Percentiles rank a stretch among this genome's conserved stretches.
Conservation (phyloP, 2,113 vertebrate species). For the Colinus virginianus region DNA sequence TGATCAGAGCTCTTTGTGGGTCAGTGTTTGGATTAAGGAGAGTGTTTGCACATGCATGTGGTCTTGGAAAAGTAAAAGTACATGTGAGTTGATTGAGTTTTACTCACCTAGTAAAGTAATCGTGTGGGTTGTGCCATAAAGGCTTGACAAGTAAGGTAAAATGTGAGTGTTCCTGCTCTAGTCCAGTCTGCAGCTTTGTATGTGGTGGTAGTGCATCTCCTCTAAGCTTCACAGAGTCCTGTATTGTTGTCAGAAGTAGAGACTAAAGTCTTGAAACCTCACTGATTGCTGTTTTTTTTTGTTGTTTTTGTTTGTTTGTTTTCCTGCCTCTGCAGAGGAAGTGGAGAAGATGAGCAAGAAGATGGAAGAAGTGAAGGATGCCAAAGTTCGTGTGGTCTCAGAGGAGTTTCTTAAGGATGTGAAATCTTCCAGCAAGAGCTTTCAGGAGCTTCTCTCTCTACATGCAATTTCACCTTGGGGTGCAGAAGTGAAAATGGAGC, state of each 20-base stretch:
- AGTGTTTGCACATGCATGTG: not conserved
- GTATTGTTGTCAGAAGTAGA: not conserved
- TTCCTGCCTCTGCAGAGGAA: conserved; percentile 84
- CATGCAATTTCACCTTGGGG: conserved; percentile 93
- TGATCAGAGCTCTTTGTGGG: not conserved
- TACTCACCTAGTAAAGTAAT: not conserved
- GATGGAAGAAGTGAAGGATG: conserved; percentile 93
- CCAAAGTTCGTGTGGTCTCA: conserved; percentile 88
- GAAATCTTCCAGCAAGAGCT: conserved; percentile 82
- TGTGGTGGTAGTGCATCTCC: not conserved
- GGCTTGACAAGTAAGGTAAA: not conserved
- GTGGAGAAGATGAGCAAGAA: conserved; percentile 97
- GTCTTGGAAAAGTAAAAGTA: not conserved
- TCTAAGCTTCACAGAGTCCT: not conserved
- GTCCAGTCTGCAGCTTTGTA: not conserved
- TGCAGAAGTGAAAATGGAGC: conserved; percentile 89
- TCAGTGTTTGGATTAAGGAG: conserved; percentile 4
- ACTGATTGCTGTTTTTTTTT: not conserved
- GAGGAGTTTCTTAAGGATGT: conserved; percentile 90
- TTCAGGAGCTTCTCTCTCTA: conserved; percentile 88
- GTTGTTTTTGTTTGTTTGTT: not conserved
- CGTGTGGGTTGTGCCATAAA: not conserved
- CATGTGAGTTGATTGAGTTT: not conserved
- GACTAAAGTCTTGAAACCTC: not conserved
- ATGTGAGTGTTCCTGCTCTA: not conserved